Conservation (phyloP, 2,888 invertebrate genomes). For the Chymomyza fuscimana region DNA sequence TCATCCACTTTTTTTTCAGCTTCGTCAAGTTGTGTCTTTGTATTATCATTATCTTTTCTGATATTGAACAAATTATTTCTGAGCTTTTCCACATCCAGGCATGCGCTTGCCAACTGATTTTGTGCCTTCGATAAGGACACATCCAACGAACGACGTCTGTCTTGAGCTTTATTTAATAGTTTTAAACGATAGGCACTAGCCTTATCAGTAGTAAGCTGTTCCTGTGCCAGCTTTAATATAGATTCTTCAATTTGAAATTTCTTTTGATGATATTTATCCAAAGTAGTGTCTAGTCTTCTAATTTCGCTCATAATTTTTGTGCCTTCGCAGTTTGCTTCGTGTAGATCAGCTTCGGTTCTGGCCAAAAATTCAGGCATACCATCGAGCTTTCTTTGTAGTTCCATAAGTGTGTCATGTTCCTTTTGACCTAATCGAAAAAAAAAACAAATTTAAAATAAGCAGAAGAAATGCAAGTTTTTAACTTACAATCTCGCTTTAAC, state of each 20-base stretch:
- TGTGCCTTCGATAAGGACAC: conserved; percentile 78
- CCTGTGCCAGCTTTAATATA: conserved; percentile 84
- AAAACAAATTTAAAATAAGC: neutral
- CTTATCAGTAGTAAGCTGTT: conserved; percentile 86
- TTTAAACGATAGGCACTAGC: conserved; percentile 82
- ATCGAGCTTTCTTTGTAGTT: conserved; percentile 81
- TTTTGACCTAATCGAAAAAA: conserved; percentile 78
- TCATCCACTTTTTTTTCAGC: conserved; percentile 80
- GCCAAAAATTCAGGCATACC: conserved; percentile 83
- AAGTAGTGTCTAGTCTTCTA: conserved; percentile 76
- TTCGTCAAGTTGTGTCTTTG: conserved; percentile 71
- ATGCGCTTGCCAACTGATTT: conserved; percentile 82
- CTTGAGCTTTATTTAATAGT: conserved; percentile 79
- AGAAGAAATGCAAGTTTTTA: neutral
- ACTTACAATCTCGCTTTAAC: conserved; percentile 71
- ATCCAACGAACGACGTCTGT: conserved; percentile 79
- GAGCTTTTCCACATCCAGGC: conserved; percentile 79
- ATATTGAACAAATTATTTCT: conserved; percentile 60
- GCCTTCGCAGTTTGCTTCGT: conserved; percentile 80
- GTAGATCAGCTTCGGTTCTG: conserved; percentile 83
- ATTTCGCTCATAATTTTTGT: conserved; percentile 70
- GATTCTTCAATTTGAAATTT: conserved; percentile 84
- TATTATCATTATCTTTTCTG: conserved; percentile 60
- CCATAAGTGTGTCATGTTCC: conserved; percentile 81
- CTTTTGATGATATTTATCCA: conserved; percentile 81